Evolutionary conservation across 2,888 invertebrate species (phyloP), one percentile per base, ranked within the genome.

Genomic region (Orthosia cruda): DNA sequence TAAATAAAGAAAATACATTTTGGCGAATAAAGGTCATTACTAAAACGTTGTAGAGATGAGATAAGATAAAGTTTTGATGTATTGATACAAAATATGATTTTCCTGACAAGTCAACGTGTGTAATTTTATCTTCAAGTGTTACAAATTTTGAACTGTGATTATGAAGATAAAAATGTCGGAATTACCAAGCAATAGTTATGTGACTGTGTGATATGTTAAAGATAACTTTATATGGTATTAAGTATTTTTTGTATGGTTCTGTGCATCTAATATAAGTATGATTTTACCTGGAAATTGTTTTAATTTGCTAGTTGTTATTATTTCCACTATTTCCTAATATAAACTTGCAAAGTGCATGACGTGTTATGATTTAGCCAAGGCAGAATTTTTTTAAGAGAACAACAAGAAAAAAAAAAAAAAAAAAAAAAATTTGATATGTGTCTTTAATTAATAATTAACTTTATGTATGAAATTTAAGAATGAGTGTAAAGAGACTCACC

Each of bases 51-150:
- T 32, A 32, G 47, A 4, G 15, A 58, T 23, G 5, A n/a, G 52
- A 74, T 74, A 32, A 59, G 58, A 75, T 74, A n/a, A n/a, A 23
- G 13, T 23, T 4, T 23, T 74, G 59, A 74, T 32, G 12, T 52
- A n/a, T 52, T 54, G 13, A 32, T 40, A 16, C 23, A n/a, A 23
- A 26, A 59, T n/a, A 59, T 73, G 16, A 57, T 40, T 50, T 12
- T 74, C 9, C 7, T 57, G 18, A 18, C 13, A n/a, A 32, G 9
- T 2, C 12, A 11, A 50, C 12, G 7, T 23, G 18, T 20, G 50
- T 23, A 16, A n/a, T 32, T 58, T 59, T 67, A 59, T 49, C n/a
- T 49, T 59, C 13, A 23, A 59, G 23, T 23, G 13, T 13, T n/a
- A 26, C 20, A 57, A 32, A 45, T 50, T 40, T 73, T 72, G 16